Evolutionary conservation across 2,113 vertebrate species (phyloP).

Genomic region (Ailurus styani): DNA sequence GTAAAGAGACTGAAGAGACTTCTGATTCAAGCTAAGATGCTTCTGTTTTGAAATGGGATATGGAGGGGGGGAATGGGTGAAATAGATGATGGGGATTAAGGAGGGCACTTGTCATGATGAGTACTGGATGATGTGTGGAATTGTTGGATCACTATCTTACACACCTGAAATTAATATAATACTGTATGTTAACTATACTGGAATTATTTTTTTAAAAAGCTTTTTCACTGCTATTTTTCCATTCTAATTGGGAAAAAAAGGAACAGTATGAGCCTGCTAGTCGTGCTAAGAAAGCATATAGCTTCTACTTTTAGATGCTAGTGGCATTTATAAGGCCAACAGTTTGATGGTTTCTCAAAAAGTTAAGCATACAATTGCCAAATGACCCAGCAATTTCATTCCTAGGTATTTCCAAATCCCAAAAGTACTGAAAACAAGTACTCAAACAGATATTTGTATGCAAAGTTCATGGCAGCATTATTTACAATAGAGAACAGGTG

Average conservation of each 20-base stretch:
- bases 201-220: background rate
- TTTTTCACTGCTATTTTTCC: background rate
- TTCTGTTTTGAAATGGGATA: slow-evolving; percentile 9
- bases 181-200: background rate
- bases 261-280: background rate
- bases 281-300: background rate
- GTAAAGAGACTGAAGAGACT: background rate
- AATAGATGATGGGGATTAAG: background rate
- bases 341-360: background rate
- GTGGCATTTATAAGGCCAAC: background rate
- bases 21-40: background rate
- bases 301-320: background rate
- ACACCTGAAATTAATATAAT: background rate
- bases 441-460: background rate
- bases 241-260: background rate
- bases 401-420: background rate
- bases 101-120: background rate
- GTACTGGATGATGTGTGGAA: background rate
- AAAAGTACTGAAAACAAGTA: background rate
- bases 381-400: background rate
- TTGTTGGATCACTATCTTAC: background rate
- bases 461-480: background rate
- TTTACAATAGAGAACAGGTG: background rate
- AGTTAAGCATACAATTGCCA: background rate
- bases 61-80: background rate